A percentile compares a stretch with the other conserved stretches of the same genome.
These are phyloP conservation scores for Chrysogorgia sp. DNA, from an alignment of 92 coral and sea anemone genomes.

Conservation along the genomic window DNA sequence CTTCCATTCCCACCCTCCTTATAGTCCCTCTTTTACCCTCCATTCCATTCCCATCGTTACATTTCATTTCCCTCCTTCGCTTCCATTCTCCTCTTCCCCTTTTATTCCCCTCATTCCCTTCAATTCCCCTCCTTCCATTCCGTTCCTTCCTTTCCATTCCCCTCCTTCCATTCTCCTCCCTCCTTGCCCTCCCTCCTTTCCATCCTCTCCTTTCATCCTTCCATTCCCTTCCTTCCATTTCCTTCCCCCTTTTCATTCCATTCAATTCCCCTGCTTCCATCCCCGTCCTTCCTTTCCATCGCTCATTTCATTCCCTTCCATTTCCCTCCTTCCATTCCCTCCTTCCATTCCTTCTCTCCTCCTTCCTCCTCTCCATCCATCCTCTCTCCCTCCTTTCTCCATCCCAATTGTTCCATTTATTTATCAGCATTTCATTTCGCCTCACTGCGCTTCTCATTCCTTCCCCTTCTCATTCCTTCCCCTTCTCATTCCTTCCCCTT, in stretches of 20 bases:
- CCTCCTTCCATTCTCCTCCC: background rate
- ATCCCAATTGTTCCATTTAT: too few relatives aligned
- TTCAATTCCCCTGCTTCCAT: background rate
- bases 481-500: too few relatives aligned
- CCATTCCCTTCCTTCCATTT: constrained; percentile 5
- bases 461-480: too few relatives aligned
- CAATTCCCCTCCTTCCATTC: background rate
- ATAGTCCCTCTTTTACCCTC: background rate
- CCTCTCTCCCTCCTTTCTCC: too few relatives aligned
- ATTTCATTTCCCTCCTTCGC: too few relatives aligned
- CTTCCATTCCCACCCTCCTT: background rate
- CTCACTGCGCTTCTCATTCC: too few relatives aligned
- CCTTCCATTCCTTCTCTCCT: background rate
- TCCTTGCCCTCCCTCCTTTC: background rate
- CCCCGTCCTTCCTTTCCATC: background rate
- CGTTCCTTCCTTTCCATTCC: background rate
- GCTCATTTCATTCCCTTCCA: background rate
- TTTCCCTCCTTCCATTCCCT: background rate
- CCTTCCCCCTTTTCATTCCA: background rate
- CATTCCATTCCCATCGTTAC: background rate
- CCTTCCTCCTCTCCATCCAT: background rate
- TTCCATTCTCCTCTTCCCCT: background rate
- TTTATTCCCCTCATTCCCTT: background rate
- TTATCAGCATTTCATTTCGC: too few relatives aligned
- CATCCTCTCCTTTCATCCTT: background rate